Evolutionary conservation across 1,140 invertebrate species (phyloP), one percentile per base, ranked within the genome.

Genomic region (Apolygus lucorum): DNA sequence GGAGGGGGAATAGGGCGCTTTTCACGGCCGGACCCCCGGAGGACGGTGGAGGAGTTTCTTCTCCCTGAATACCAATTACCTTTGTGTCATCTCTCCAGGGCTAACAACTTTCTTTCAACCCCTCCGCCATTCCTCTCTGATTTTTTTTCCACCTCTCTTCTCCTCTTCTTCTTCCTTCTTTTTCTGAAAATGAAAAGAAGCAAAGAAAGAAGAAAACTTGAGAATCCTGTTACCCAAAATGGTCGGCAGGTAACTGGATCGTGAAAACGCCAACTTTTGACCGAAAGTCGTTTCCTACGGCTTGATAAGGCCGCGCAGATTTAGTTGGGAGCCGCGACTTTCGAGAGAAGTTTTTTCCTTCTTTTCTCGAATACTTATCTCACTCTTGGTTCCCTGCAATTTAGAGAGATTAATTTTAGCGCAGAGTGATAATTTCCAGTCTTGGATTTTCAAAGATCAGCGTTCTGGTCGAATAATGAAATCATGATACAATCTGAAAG

Each of bases 151-250:
- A 11, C 34, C 34, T 17, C 34, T 49, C 34, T 49, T 49, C 34
- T 49, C 34, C 17, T 49, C 34, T 11, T 49, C n/a, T n/a, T n/a
- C n/a, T n/a, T n/a, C n/a, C n/a, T n/a, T n/a, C n/a, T n/a, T n/a
- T 8, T 49, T 49, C 34, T 17, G 8, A 17, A 49, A 49, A 49
- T 59, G 54, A 59, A 59, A 59, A 59, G 22, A 21, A 59, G 22
- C 11, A 59, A 59, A 59, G 17, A 49, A 49, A 49, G 54, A 59
- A 13, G 54, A 59, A 24, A 59, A 59, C 54, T 59, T 59, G 54
- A 59, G 22, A 59, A 59, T 59, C 54, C 54, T 59, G 54, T 59
- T 59, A 59, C 11, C 54, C 22, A 59, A 59, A 59, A 59, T 59
- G 54, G 22, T 4, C 22, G 8, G 2, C 54, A 17, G 11, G 54